Percentiles rank a stretch among this genome's conserved stretches.
These are phyloP conservation scores for Eulemur macaco DNA, from an alignment of 2,113 vertebrate genomes.

Conservation along the genomic window DNA sequence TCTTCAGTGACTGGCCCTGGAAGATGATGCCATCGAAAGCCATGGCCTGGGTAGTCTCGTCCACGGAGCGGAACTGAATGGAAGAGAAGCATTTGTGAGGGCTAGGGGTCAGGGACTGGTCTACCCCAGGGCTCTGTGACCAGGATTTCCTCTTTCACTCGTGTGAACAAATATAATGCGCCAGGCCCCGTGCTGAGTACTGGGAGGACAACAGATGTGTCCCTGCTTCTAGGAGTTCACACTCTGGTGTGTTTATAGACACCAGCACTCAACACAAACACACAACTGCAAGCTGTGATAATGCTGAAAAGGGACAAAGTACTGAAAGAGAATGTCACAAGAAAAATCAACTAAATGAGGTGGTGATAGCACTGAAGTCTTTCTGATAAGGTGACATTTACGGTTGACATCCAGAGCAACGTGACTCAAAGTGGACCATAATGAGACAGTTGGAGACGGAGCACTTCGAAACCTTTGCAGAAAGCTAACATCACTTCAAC, in stretches of 20 bases:
- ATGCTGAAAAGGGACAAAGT: rapidly evolving
- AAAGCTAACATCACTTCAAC: too few species aligned
- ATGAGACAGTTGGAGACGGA: not conserved
- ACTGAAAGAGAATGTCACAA: not conserved
- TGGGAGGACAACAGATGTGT: not conserved
- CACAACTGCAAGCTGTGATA: rapidly evolving
- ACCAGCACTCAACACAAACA: not conserved
- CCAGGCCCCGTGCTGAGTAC: not conserved
- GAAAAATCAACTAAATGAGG: rapidly evolving
- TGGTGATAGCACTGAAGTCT: not conserved
- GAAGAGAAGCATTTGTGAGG: not conserved
- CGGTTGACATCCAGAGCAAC: not conserved
- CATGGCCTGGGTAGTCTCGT: slow-evolving; percentile 96
- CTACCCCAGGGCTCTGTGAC: not conserved
- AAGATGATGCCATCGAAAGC: slow-evolving; percentile 96
- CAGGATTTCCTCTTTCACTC: not conserved
- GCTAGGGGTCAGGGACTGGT: rapidly evolving
- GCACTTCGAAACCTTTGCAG: not conserved
- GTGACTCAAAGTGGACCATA: not conserved
- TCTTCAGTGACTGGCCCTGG: slow-evolving; percentile 95
- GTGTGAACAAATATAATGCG: not conserved
- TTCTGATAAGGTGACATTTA: not conserved
- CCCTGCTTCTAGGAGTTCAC: not conserved
- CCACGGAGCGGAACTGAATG: slow-evolving; percentile 93
- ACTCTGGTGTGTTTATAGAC: not conserved